A percentile compares a stretch with the other conserved stretches of the same genome.
phyloP scores from a whole-genome alignment of 2,797 vertebrate species.

The Notolabrus celidotus region DNA sequence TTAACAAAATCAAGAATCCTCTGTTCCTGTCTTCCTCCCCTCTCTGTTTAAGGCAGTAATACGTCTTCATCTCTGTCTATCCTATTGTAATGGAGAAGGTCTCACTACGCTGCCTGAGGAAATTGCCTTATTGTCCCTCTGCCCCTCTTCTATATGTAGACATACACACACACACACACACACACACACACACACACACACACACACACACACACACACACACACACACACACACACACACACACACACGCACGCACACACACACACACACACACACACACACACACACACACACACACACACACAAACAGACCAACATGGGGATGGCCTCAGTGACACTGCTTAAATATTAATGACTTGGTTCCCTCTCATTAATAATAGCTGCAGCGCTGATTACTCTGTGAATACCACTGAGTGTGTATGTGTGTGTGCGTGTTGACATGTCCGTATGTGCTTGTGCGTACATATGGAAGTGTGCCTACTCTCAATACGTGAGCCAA shows the following conservation, averaged over 20 bases:
- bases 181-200: slow-evolving; percentile 37
- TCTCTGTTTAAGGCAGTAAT: slow-evolving; percentile 65
- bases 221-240: background rate
- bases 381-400: slow-evolving; percentile 78
- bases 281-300: slow-evolving; percentile 30
- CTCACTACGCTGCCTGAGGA: slow-evolving; percentile 78
- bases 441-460: slow-evolving; percentile 13
- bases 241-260: slow-evolving; percentile 37
- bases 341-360: slow-evolving; percentile 81
- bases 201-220: too few species aligned
- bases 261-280: too few species aligned
- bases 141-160: slow-evolving; percentile 70
- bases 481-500: slow-evolving; percentile 52
- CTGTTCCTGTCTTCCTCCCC: slow-evolving; percentile 48
- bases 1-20: slow-evolving; percentile 41
- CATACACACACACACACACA: slow-evolving; percentile 55
- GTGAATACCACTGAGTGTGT: slow-evolving; percentile 63
- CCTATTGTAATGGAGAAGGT: slow-evolving; percentile 82
- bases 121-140: slow-evolving; percentile 80
- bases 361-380: slow-evolving; percentile 84
- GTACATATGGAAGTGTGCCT: slow-evolving; percentile 52
- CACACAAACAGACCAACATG: slow-evolving; percentile 10
- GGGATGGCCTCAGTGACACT: slow-evolving; percentile 73
- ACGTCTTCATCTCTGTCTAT: slow-evolving; percentile 72
- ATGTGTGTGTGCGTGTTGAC: slow-evolving; percentile 12